Conservation (phyloP, 2,888 invertebrate species). For the Acanthoscelides obtectus region DNA sequence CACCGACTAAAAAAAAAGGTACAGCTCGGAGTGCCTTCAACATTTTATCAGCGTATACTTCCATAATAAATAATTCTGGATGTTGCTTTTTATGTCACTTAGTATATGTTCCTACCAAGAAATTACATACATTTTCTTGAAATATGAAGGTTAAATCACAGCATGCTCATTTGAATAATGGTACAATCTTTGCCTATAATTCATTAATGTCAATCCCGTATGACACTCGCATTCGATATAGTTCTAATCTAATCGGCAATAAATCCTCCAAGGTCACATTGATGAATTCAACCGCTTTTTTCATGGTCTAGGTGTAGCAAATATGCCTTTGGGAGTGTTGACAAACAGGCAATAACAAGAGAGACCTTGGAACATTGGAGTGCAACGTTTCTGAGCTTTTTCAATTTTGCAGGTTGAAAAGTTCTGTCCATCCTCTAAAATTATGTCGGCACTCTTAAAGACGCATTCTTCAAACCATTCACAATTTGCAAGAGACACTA, state of each 20-base stretch:
- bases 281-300: not conserved
- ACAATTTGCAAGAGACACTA: too few species aligned
- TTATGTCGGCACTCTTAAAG: too few species aligned
- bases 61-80: too few species aligned
- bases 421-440: too few species aligned
- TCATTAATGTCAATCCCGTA: not conserved
- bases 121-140: not conserved
- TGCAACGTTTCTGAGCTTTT: too few species aligned
- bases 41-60: too few species aligned
- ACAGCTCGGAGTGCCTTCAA: too few species aligned
- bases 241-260: not conserved
- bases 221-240: not conserved
- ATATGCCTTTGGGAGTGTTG: not conserved
- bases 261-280: not conserved
- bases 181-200: not conserved
- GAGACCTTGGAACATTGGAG: too few species aligned
- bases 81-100: too few species aligned
- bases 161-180: not conserved
- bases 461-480: too few species aligned
- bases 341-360: not conserved
- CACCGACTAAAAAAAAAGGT: too few species aligned
- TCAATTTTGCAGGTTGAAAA: too few species aligned
- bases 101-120: not conserved
- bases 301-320: not conserved
- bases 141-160: not conserved